These are phyloP conservation scores for Equus quagga DNA, from an alignment of 2,113 vertebrate species.

Conservation along the genomic window DNA sequence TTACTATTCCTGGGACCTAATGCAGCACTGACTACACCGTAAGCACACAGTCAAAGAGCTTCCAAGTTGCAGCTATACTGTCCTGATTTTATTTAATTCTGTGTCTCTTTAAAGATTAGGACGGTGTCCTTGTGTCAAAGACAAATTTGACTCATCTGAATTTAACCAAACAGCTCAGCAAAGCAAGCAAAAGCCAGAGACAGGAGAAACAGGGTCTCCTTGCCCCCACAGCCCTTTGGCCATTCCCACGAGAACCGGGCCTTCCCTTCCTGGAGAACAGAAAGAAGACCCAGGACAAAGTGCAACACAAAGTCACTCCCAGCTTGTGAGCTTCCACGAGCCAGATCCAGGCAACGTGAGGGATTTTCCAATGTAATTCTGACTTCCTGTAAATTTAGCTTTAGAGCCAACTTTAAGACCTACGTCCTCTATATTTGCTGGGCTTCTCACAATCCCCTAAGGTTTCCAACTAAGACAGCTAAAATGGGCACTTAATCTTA, in stretches of 20 bases:
- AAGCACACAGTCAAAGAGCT: background rate
- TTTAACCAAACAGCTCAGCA: constrained; percentile 9
- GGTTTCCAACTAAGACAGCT: background rate
- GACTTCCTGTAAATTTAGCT: background rate
- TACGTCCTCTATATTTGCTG: background rate
- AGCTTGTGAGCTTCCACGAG: background rate
- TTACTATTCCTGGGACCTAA: background rate
- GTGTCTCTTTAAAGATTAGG: background rate
- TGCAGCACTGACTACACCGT: background rate
- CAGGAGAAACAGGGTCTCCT: background rate
- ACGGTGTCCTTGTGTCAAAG: background rate
- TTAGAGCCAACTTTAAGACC: background rate
- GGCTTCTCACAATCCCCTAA: background rate
- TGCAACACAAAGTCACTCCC: too few species aligned
- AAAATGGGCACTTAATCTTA: background rate
- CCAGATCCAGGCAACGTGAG: background rate
- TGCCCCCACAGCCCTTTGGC: background rate
- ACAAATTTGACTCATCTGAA: background rate
- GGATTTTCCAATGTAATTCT: background rate
- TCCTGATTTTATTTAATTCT: background rate
- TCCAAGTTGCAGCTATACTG: background rate
- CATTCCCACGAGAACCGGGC: background rate
- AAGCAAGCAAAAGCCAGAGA: background rate
- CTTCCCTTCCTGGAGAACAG: background rate
- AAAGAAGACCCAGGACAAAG: background rate